phyloP scores from a whole-genome alignment of 2,888 invertebrate genomes.

The Andrena bucephala region DNA sequence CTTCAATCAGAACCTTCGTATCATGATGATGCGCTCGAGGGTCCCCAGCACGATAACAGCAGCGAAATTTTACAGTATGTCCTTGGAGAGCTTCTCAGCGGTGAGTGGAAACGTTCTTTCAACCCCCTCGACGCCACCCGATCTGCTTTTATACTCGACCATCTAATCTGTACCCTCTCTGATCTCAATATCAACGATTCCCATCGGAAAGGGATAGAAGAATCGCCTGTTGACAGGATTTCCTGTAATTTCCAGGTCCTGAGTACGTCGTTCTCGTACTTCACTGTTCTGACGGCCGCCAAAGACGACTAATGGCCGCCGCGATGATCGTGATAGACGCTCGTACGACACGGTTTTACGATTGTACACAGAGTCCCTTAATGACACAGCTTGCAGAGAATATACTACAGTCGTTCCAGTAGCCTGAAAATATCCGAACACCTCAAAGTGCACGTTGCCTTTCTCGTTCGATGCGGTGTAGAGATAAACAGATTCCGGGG shows the following conservation, averaged over 20 bases:
- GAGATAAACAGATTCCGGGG: not conserved
- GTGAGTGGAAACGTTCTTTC: constrained; percentile 61
- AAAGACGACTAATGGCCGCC: constrained; percentile 55
- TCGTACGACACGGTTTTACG: constrained; percentile 24
- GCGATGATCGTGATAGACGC: constrained; percentile 17
- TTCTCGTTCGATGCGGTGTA: not conserved
- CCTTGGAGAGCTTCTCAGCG: constrained; percentile 76
- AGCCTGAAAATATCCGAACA: constrained; percentile 65
- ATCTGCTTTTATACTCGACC: not conserved
- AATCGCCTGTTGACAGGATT: not conserved
- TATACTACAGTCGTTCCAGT: constrained; percentile 57
- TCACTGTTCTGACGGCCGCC: constrained; percentile 73
- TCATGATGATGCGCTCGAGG: constrained; percentile 76
- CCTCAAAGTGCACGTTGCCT: constrained; percentile 47
- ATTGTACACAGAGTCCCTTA: constrained; percentile 45
- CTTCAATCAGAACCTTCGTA: constrained; percentile 65
- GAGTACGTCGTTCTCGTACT: constrained; percentile 79
- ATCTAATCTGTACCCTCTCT: not conserved
- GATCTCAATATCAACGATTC: not conserved
- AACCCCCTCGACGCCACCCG: too few species aligned
- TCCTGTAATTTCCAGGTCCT: constrained; percentile 72
- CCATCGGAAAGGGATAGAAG: not conserved
- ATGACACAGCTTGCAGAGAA: constrained; percentile 61
- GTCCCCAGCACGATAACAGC: constrained; percentile 77
- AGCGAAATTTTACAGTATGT: constrained; percentile 80